These are phyloP conservation scores for Lamprologus speciosus DNA, from an alignment of 2,113 vertebrate species.

Conservation along the genomic window DNA sequence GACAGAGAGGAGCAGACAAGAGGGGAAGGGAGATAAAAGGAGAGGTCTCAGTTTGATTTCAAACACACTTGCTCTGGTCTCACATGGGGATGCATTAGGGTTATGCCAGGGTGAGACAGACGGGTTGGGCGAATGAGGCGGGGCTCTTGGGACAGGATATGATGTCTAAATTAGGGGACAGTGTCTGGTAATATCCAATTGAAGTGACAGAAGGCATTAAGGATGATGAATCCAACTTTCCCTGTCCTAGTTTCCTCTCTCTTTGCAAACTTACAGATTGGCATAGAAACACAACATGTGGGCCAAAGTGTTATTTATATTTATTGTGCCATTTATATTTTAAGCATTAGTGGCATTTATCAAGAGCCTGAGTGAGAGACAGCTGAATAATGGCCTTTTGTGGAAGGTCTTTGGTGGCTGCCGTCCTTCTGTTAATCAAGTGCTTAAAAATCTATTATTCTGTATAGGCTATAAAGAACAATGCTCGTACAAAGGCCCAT, in stretches of 20 bases:
- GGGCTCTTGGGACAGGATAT: slow-evolving; percentile 33
- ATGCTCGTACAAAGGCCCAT: slow-evolving; percentile 7
- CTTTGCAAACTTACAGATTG: slow-evolving; percentile 21
- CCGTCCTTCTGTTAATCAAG: slow-evolving; percentile 38
- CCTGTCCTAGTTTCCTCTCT: slow-evolving; percentile 33
- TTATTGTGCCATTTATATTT: slow-evolving; percentile 38
- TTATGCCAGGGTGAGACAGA: slow-evolving; percentile 34
- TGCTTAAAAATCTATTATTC: slow-evolving; percentile 44
- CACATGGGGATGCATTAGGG: background rate
- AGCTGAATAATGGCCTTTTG: slow-evolving; percentile 21
- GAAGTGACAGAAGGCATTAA: slow-evolving; percentile 51
- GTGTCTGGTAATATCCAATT: slow-evolving; percentile 26
- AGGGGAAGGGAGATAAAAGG: background rate
- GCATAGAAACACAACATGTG: background rate
- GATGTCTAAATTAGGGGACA: slow-evolving; percentile 54
- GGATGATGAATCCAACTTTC: slow-evolving; percentile 46
- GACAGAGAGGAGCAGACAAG: background rate
- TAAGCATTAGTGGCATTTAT: slow-evolving; percentile 13
- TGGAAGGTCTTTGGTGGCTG: slow-evolving; percentile 14
- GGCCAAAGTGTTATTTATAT: slow-evolving; percentile 41
- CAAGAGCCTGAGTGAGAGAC: background rate
- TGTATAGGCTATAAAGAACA: slow-evolving; percentile 19
- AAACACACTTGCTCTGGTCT: background rate
- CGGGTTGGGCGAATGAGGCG: background rate
- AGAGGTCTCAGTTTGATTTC: slow-evolving; percentile 5